These are phyloP conservation scores for Enteromius trimaculatus DNA, from an alignment of 2,797 vertebrate genomes.

Conservation along the genomic window DNA sequence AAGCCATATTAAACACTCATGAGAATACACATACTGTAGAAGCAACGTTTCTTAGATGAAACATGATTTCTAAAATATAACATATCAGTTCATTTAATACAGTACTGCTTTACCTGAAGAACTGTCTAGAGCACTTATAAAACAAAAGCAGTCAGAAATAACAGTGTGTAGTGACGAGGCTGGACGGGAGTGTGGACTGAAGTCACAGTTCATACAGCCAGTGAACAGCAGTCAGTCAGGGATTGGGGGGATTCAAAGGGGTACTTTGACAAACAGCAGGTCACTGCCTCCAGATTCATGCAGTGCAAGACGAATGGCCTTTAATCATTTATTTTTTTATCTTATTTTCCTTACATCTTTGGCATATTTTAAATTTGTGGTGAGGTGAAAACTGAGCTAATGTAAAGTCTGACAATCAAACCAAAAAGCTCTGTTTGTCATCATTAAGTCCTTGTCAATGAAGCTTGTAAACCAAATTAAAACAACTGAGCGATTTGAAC, in stretches of 20 bases:
- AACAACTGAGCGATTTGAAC: neutral
- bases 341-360: neutral
- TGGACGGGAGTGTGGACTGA: slow-evolving; percentile 44
- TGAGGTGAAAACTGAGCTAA: neutral
- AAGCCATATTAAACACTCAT: neutral
- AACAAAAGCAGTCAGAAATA: slow-evolving; percentile 17
- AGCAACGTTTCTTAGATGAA: neutral
- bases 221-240: slow-evolving; percentile 49
- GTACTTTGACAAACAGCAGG: slow-evolving; percentile 72
- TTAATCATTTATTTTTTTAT: neutral
- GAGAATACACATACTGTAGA: neutral
- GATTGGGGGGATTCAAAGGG: slow-evolving; percentile 59
- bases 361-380: neutral
- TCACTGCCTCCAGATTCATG: slow-evolving; percentile 32
- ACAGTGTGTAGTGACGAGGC: slow-evolving; percentile 40
- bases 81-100: neutral
- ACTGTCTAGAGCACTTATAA: neutral
- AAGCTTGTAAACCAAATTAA: slow-evolving; percentile 5
- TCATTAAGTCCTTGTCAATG: neutral
- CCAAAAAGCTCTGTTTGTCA: neutral
- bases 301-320: neutral
- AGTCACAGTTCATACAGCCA: slow-evolving; percentile 48
- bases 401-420: slow-evolving; percentile 22
- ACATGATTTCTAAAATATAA: neutral
- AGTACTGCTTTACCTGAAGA: neutral